phyloP scores from a whole-genome alignment of 2,888 invertebrate species.

The Exephanes ischioxanthus region DNA sequence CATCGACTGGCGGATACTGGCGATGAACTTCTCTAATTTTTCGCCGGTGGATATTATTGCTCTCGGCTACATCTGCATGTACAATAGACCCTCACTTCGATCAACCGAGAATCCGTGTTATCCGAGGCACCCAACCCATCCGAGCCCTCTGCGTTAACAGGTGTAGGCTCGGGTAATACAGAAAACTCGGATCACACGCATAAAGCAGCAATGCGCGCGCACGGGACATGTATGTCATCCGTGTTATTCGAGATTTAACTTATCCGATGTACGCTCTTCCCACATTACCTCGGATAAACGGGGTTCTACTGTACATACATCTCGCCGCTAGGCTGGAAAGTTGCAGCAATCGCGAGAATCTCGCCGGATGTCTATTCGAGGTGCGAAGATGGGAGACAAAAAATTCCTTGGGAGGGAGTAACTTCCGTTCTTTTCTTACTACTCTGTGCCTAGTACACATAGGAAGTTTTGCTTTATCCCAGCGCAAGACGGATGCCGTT shows the following conservation, averaged over 20 bases:
- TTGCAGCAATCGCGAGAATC: neutral
- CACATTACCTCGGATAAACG: neutral
- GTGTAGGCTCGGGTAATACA: too few species aligned
- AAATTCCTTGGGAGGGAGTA: neutral
- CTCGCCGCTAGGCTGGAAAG: neutral
- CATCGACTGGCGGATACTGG: neutral
- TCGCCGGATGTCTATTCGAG: conserved; percentile 22
- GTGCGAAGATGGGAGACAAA: conserved; percentile 13
- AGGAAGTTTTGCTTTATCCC: conserved; percentile 18
- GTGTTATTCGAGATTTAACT: too few species aligned
- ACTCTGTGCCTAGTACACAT: neutral
- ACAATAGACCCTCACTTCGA: too few species aligned
- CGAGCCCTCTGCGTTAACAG: too few species aligned
- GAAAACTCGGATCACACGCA: too few species aligned
- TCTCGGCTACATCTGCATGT: neutral
- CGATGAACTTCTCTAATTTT: conserved; percentile 1
- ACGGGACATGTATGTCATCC: too few species aligned
- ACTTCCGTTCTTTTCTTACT: conserved; percentile 50
- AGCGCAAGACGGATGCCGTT: conserved; percentile 7
- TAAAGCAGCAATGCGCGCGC: too few species aligned
- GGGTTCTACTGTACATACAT: neutral
- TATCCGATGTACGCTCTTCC: too few species aligned
- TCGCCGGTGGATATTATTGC: conserved; percentile 2
- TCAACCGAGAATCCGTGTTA: too few species aligned
- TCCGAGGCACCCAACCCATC: too few species aligned